A percentile compares a stretch with the other conserved stretches of the same genome.
Conservation (phyloP, 1,140 invertebrate species). For the Heterodera carotae region DNA sequence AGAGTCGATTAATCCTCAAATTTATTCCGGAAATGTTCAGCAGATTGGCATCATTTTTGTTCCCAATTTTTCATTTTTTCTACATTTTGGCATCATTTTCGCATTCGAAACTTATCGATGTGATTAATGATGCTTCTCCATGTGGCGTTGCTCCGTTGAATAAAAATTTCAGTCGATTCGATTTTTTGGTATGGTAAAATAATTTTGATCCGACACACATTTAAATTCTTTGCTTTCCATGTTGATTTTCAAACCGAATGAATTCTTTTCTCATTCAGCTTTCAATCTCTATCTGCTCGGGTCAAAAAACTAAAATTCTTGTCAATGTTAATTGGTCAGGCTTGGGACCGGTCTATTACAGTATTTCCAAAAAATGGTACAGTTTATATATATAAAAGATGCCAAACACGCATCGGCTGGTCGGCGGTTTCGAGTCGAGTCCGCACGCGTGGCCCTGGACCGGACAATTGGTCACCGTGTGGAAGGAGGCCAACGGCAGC, state of each 20-base stretch:
- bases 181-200: conserved; percentile 16
- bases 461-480: conserved; percentile 34
- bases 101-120: neutral
- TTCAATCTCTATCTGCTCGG: no score
- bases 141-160: conserved; percentile 21
- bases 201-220: neutral
- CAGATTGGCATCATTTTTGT: neutral
- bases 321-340: no score
- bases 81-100: neutral
- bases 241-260: no score
- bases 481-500: neutral
- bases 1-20: neutral
- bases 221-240: no score
- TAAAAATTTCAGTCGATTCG: conserved; percentile 28
- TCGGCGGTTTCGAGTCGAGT: conserved; percentile 37
- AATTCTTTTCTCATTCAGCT: no score
- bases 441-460: conserved; percentile 52
- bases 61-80: neutral
- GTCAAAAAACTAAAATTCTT: no score
- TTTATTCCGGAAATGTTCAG: neutral
- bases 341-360: no score
- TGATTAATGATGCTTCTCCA: neutral
- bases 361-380: neutral
- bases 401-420: conserved; percentile 35
- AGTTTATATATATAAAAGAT: conserved; percentile 8